A percentile compares a stretch with the other conserved stretches of the same genome.
These are phyloP conservation scores for Mus pahari DNA, from an alignment of 2,113 vertebrate species.

Conservation along the genomic window DNA sequence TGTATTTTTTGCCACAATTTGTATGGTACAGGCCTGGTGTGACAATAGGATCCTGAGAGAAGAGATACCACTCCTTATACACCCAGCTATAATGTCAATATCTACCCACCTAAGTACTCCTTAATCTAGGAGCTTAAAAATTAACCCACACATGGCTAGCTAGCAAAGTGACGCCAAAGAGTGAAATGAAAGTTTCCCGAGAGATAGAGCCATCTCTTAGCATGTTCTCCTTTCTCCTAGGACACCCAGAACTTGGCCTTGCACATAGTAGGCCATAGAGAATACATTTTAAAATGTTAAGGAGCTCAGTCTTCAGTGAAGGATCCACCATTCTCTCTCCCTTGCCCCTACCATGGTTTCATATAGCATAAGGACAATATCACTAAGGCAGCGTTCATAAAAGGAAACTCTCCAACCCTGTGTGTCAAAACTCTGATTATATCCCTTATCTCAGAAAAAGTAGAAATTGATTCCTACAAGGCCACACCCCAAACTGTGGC, in stretches of 20 bases:
- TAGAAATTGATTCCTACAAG: not conserved
- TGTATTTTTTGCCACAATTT: not conserved
- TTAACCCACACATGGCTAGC: not conserved
- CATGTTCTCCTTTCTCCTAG: not conserved
- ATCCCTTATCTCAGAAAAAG: not conserved
- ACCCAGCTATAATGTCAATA: not conserved
- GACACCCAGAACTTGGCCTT: not conserved
- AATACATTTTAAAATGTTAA: not conserved
- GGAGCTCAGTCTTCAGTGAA: not conserved
- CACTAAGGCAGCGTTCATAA: not conserved
- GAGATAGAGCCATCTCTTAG: not conserved
- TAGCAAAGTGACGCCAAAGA: not conserved
- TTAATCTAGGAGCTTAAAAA: not conserved
- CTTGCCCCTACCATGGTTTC: not conserved
- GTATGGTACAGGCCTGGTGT: too few relatives aligned
- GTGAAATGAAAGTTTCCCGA: not conserved
- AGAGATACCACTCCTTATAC: not conserved
- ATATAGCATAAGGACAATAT: not conserved
- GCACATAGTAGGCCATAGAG: not conserved
- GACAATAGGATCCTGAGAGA: rapidly evolving
- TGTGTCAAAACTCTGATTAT: not conserved
- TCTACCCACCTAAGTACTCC: not conserved
- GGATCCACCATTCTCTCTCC: not conserved
- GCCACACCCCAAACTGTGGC: not conserved
- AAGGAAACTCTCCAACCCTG: slow-evolving; percentile 15